Percentiles rank a stretch among this genome's conserved stretches.
These are phyloP conservation scores for Catharus fuscescens DNA, from an alignment of 2,113 vertebrate genomes.

Conservation along the genomic window DNA sequence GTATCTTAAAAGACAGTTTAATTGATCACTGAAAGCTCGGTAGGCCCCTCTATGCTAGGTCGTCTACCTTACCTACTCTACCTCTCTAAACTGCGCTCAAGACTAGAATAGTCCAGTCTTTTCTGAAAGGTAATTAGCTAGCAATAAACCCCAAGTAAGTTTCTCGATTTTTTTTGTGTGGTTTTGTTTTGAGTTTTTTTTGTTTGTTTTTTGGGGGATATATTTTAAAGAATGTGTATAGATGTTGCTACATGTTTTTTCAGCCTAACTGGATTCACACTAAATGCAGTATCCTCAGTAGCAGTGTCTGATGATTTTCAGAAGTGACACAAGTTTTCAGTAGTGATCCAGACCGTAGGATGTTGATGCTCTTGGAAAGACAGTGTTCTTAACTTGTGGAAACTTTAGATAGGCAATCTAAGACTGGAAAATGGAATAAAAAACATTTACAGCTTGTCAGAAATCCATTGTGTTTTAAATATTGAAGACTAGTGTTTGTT, in stretches of 20 bases:
- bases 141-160: fast-evolving
- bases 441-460: neutral
- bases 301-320: neutral
- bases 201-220: too few relatives aligned
- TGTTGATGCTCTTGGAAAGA: neutral
- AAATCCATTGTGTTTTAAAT: neutral
- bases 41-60: neutral
- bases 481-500: neutral
- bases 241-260: neutral
- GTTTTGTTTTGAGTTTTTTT: neutral
- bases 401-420: neutral
- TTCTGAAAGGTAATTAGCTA: neutral
- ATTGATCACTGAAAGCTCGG: neutral
- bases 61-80: neutral
- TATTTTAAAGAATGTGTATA: neutral
- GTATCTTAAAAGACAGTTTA: neutral
- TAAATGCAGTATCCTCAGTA: neutral
- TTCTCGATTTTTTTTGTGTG: neutral
- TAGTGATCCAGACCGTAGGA: neutral
- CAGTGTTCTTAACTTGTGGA: neutral
- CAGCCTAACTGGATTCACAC: neutral
- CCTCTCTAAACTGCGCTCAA: neutral
- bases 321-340: neutral
- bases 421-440: neutral
- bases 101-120: neutral